Evolutionary conservation across 2,797 vertebrate genomes (phyloP).

Genomic region (Myotis planiceps): DNA sequence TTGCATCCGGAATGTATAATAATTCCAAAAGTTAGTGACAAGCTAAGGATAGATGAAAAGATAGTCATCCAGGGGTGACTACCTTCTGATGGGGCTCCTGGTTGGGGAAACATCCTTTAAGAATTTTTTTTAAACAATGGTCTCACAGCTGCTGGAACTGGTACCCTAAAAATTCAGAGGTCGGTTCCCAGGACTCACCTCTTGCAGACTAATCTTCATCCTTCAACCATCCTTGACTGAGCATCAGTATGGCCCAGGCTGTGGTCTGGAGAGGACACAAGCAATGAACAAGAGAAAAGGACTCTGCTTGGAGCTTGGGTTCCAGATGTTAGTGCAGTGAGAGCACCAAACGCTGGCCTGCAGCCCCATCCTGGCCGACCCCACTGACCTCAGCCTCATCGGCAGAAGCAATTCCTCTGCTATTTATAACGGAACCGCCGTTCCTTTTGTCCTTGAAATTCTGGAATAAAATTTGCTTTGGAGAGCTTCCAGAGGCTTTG

Average conservation of each 20-base stretch:
- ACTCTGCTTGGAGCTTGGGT: neutral
- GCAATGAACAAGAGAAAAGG: neutral
- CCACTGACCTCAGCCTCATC: neutral
- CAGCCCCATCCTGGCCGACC: neutral
- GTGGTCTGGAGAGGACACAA: neutral
- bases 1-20: neutral
- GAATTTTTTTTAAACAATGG: neutral
- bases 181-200: neutral
- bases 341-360: neutral
- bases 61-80: neutral
- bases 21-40: neutral
- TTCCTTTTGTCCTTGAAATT: neutral
- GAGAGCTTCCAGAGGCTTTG: neutral
- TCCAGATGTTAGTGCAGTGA: neutral
- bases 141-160: neutral
- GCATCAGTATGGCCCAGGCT: neutral
- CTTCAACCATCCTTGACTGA: neutral
- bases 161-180: neutral
- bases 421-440: neutral
- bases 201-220: neutral
- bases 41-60: neutral
- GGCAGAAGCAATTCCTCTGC: neutral
- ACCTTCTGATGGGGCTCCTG: neutral
- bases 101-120: neutral
- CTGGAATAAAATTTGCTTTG: neutral